Percentiles rank a stretch among this genome's conserved stretches.
Conservation (phyloP, 2,113 vertebrate species). For the Parotia lawesii region DNA sequence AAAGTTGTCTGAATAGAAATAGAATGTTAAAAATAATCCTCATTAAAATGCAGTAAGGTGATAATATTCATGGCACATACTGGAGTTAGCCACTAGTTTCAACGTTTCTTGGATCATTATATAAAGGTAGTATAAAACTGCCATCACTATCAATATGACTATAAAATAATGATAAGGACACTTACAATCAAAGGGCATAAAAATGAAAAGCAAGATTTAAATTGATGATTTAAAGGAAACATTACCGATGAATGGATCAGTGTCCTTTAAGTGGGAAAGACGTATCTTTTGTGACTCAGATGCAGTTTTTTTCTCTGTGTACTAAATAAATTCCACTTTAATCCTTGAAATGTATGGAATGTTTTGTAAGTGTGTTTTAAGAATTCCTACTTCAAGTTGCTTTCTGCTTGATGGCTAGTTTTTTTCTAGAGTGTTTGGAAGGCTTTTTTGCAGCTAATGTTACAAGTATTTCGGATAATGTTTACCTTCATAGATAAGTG, state of each 20-base stretch:
- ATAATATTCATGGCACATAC: neutral
- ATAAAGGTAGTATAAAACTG: neutral
- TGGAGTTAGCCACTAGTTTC: neutral
- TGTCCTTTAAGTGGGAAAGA: neutral
- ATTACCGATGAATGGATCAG: neutral
- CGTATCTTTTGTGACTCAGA: neutral
- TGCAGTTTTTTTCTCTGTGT: neutral
- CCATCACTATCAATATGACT: neutral
- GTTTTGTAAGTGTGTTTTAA: neutral
- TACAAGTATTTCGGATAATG: neutral
- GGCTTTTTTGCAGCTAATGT: neutral
- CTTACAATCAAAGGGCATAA: neutral
- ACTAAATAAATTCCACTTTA: neutral
- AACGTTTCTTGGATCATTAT: neutral
- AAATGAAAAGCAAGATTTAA: neutral
- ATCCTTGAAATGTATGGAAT: constrained; percentile 35
- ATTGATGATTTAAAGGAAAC: neutral
- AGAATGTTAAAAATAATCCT: neutral
- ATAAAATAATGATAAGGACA: neutral
- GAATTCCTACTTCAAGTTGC: neutral
- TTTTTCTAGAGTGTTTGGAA: neutral
- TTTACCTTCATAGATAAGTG: constrained; percentile 21
- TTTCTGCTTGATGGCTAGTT: neutral
- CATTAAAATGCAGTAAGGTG: neutral
- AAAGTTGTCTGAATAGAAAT: neutral